Evolutionary conservation across 2,797 vertebrate genomes (phyloP).

Genomic region (Liasis olivaceus): DNA sequence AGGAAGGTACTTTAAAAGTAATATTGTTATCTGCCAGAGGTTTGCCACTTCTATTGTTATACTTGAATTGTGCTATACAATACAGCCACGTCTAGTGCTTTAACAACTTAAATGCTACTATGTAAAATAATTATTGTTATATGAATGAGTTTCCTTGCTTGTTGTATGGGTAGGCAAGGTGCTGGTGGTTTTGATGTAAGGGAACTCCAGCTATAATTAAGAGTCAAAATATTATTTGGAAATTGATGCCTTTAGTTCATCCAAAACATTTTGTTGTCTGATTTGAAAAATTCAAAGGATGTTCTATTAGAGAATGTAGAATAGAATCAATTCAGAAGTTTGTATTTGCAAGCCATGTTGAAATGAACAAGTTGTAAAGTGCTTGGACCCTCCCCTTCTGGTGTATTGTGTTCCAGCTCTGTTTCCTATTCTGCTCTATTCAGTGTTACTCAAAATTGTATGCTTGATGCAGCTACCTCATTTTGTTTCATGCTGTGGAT

Average conservation of each 20-base stretch:
- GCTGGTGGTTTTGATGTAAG: neutral
- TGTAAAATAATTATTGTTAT: neutral
- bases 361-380: neutral
- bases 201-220: neutral
- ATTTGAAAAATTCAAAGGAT: neutral
- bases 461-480: neutral
- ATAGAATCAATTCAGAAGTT: neutral
- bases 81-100: neutral
- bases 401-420: neutral
- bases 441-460: neutral
- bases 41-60: neutral
- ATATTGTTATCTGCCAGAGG: fast-evolving
- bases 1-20: neutral
- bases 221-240: neutral
- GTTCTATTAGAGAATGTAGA: neutral
- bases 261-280: neutral
- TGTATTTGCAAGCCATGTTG: neutral
- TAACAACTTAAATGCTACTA: neutral
- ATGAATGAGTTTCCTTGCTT: neutral
- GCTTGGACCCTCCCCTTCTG: neutral
- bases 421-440: neutral
- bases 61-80: constrained; percentile 7
- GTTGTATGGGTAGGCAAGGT: neutral
- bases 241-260: neutral
- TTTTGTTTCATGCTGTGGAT: neutral